A percentile compares a stretch with the other conserved stretches of the same genome.
phyloP scores from a whole-genome alignment of 2,888 invertebrate species.

The Xylota sylvarum region DNA sequence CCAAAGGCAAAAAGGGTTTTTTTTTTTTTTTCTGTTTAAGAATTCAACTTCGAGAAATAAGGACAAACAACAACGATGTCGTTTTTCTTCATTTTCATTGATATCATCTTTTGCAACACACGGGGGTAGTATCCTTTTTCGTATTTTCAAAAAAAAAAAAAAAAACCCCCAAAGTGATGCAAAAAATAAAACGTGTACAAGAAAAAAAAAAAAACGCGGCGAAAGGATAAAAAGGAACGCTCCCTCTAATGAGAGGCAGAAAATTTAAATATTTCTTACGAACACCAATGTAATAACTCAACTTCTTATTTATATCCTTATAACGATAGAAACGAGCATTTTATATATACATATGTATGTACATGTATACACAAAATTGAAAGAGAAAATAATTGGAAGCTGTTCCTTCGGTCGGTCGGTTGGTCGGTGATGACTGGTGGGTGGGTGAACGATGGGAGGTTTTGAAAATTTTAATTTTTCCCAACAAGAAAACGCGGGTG shows the following conservation, averaged over 20 bases:
- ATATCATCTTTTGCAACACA: slow-evolving; percentile 7
- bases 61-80: slow-evolving; percentile 50
- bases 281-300: slow-evolving; percentile 73
- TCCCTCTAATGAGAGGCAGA: slow-evolving; percentile 51
- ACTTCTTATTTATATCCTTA: slow-evolving; percentile 68
- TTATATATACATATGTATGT: slow-evolving; percentile 32
- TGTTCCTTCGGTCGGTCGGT: not conserved
- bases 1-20: not conserved
- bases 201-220: not conserved
- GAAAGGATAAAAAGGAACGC: not conserved
- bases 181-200: slow-evolving; percentile 1
- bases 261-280: slow-evolving; percentile 73
- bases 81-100: slow-evolving; percentile 15
- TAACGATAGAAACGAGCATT: slow-evolving; percentile 42
- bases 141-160: slow-evolving; percentile 13
- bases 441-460: not conserved
- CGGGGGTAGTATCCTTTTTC: slow-evolving; percentile 4
- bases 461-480: slow-evolving; percentile 39
- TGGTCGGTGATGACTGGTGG: not conserved
- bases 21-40: slow-evolving; percentile 3
- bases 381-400: slow-evolving; percentile 70
- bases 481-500: slow-evolving; percentile 47
- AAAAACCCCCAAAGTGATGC: slow-evolving; percentile 10
- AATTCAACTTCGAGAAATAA: slow-evolving; percentile 54
- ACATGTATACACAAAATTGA: slow-evolving; percentile 38